Conservation (phyloP, 2,888 invertebrate species). For the Drymonia ruficornis region DNA sequence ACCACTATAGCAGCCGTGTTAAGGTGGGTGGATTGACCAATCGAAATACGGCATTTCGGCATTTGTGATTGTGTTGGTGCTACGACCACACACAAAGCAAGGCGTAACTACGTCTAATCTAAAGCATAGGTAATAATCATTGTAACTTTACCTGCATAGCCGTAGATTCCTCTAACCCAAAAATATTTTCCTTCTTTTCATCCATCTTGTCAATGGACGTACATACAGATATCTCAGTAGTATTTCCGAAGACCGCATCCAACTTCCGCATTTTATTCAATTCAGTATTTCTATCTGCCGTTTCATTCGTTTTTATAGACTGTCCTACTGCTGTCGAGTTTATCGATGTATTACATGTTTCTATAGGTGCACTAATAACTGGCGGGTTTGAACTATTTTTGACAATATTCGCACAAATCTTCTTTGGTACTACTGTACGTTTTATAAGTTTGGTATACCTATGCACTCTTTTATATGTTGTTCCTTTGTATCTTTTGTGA, state of each 20-base stretch:
- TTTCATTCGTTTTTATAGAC: not conserved
- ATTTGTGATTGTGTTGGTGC: too few species aligned
- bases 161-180: not conserved
- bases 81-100: too few species aligned
- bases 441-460: conserved; percentile 16
- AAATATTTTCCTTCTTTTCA: not conserved
- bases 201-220: conserved; percentile 7
- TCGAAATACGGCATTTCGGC: too few species aligned
- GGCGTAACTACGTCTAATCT: too few species aligned
- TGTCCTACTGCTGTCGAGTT: not conserved
- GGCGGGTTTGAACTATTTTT: not conserved
- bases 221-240: not conserved
- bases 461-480: conserved; percentile 7
- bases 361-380: conserved; percentile 7
- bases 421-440: conserved; percentile 16
- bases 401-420: conserved; percentile 10
- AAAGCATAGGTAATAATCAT: not conserved
- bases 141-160: not conserved
- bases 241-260: conserved; percentile 7
- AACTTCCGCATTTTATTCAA: conserved; percentile 7
- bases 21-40: too few species aligned
- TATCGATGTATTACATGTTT: conserved; percentile 8
- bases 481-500: not conserved
- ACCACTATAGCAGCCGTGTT: too few species aligned
- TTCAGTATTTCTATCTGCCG: not conserved